Conservation (phyloP, 2,888 invertebrate genomes). For the Epistrophe eligans region DNA sequence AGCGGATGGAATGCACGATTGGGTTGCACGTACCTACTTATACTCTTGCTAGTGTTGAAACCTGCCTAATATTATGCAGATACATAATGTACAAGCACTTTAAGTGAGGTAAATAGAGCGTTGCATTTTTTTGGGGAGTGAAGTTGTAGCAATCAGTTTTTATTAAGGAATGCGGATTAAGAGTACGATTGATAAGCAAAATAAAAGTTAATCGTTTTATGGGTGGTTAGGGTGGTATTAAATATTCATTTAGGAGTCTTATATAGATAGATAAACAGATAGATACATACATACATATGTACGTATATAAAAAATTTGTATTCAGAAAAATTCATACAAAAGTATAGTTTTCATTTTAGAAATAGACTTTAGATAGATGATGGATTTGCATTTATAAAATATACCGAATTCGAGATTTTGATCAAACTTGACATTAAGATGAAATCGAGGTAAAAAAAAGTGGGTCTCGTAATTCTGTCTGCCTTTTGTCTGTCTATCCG, state of each 20-base stretch:
- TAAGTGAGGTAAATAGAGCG: background rate
- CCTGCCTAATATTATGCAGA: background rate
- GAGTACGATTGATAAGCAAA: background rate
- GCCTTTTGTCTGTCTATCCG: no score
- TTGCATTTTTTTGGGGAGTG: background rate
- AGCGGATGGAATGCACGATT: background rate
- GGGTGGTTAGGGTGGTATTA: background rate
- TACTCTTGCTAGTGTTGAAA: conserved; percentile 3
- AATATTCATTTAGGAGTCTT: background rate
- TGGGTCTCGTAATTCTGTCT: no score
- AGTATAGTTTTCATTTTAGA: no score
- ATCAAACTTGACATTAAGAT: no score
- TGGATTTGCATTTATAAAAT: no score
- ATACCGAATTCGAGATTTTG: no score
- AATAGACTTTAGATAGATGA: no score
- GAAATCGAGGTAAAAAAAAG: no score
- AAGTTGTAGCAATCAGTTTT: background rate
- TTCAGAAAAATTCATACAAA: no score
- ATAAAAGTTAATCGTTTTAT: background rate
- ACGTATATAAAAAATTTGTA: no score
- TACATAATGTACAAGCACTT: background rate
- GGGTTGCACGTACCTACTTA: background rate
- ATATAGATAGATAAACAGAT: no score
- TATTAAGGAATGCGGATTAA: background rate
- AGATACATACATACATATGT: no score